Evolutionary conservation across 2,888 invertebrate genomes (phyloP).

Genomic region (Oscheius sp.): DNA sequence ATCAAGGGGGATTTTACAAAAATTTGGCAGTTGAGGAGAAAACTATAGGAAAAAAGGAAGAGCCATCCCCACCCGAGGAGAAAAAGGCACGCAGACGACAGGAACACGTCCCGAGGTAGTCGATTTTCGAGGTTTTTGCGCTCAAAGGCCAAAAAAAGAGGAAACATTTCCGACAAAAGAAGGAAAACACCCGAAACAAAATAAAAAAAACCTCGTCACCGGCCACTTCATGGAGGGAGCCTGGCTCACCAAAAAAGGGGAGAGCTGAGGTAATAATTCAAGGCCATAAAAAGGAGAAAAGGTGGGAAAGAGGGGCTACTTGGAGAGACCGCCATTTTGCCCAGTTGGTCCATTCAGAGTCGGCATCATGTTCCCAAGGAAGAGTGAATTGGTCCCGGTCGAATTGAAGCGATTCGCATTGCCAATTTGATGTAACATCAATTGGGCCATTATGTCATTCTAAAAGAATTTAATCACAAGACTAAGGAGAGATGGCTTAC

Average conservation of each 20-base stretch:
- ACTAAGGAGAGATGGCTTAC: background rate
- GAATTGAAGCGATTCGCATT: too few relatives aligned
- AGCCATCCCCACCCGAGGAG: slow-evolving; percentile 27
- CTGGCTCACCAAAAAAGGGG: slow-evolving; percentile 5
- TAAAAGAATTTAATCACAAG: background rate
- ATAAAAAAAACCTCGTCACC: slow-evolving; percentile 29
- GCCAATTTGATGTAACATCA: slow-evolving; percentile 21
- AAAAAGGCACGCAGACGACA: slow-evolving; percentile 22
- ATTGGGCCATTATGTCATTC: slow-evolving; percentile 18
- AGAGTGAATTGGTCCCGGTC: background rate
- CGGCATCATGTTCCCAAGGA: slow-evolving; percentile 8
- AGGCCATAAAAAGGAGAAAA: background rate
- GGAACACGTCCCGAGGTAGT: slow-evolving; percentile 20
- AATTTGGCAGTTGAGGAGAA: background rate
- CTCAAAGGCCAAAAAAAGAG: slow-evolving; percentile 4
- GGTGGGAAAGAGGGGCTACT: slow-evolving; percentile 2
- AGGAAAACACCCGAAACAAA: slow-evolving; percentile 22
- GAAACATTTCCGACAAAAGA: background rate
- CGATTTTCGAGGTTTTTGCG: slow-evolving; percentile 26
- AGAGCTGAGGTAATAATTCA: slow-evolving; percentile 8
- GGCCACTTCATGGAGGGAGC: slow-evolving; percentile 18
- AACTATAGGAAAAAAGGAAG: slow-evolving; percentile 1
- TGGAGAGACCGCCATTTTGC: slow-evolving; percentile 25
- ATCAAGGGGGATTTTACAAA: background rate
- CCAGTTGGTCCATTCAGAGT: slow-evolving; percentile 29